Conservation (phyloP, 2,113 vertebrate species). For the Harpagus bidentatus region DNA sequence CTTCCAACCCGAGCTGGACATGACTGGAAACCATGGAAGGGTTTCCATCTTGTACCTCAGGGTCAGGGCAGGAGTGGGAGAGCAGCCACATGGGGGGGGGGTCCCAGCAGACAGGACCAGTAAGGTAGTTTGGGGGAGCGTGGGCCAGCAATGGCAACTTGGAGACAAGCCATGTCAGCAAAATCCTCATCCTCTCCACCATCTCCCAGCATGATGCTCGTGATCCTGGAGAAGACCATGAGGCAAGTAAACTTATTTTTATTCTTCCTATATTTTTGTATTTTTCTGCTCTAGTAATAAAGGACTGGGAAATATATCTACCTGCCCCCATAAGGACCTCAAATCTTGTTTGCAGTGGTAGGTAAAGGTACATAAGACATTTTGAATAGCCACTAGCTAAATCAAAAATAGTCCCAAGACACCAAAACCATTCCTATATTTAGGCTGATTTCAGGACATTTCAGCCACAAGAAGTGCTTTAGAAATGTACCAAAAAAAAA, state of each 20-base stretch:
- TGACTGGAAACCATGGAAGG: background rate
- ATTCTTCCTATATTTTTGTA: background rate
- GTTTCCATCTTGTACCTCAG: background rate
- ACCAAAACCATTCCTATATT: background rate
- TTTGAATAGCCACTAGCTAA: background rate
- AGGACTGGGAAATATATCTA: background rate
- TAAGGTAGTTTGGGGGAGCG: background rate
- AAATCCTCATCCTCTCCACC: background rate
- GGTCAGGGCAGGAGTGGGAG: background rate
- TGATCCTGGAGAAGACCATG: background rate
- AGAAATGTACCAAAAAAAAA: background rate
- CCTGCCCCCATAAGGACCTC: background rate
- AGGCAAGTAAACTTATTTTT: background rate
- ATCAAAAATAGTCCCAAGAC: background rate
- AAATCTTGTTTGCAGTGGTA: background rate
- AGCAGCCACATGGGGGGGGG: accelerated
- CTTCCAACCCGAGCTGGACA: background rate
- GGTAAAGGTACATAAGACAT: background rate
- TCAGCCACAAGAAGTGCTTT: background rate
- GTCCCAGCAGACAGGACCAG: background rate
- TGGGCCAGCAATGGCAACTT: background rate
- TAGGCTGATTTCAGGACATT: background rate
- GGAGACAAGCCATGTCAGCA: background rate
- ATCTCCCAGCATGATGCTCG: background rate
- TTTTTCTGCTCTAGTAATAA: background rate